These are phyloP conservation scores for Drosophila nannoptera DNA, from an alignment of 1,140 invertebrate species.

Conservation along the genomic window DNA sequence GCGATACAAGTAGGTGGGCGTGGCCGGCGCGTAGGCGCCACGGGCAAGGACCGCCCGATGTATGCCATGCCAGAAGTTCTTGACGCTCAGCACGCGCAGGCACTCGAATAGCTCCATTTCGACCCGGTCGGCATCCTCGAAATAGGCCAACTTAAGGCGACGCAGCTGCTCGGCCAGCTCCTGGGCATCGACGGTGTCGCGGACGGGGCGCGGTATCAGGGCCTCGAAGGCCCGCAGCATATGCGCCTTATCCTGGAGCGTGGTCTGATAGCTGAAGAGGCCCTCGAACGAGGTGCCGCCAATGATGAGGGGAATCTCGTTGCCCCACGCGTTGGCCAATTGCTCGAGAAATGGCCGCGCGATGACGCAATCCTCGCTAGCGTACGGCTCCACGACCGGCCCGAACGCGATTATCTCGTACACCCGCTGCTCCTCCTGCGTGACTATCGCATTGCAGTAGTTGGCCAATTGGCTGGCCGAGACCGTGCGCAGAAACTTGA, in stretches of 20 bases:
- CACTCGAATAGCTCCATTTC: slow-evolving; percentile 49
- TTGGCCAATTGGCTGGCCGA: slow-evolving; percentile 39
- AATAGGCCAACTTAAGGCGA: slow-evolving; percentile 55
- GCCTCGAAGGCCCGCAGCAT: slow-evolving; percentile 55
- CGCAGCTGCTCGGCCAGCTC: slow-evolving; percentile 48
- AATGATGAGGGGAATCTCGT: slow-evolving; percentile 78
- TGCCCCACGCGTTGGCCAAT: slow-evolving; percentile 70
- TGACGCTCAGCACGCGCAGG: slow-evolving; percentile 59
- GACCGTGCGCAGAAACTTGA: slow-evolving; percentile 72
- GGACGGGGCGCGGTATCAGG: slow-evolving; percentile 44
- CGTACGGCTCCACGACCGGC: slow-evolving; percentile 76
- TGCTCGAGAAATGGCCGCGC: slow-evolving; percentile 66
- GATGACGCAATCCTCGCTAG: slow-evolving; percentile 67
- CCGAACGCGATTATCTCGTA: slow-evolving; percentile 68
- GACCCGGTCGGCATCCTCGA: slow-evolving; percentile 38
- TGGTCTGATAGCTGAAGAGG: slow-evolving; percentile 58
- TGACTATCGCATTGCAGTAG: slow-evolving; percentile 51
- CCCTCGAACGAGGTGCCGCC: slow-evolving; percentile 78
- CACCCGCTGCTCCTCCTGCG: slow-evolving; percentile 50
- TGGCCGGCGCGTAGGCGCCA: slow-evolving; percentile 53
- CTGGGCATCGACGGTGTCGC: slow-evolving; percentile 38
- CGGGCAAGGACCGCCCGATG: slow-evolving; percentile 66
- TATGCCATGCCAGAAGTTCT: slow-evolving; percentile 78
- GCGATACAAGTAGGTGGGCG: slow-evolving; percentile 79
- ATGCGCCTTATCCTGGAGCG: slow-evolving; percentile 41